Evolutionary conservation across 2,113 vertebrate genomes (phyloP), one percentile per base, ranked within the genome.

Genomic region (Syngnathus typhle): DNA sequence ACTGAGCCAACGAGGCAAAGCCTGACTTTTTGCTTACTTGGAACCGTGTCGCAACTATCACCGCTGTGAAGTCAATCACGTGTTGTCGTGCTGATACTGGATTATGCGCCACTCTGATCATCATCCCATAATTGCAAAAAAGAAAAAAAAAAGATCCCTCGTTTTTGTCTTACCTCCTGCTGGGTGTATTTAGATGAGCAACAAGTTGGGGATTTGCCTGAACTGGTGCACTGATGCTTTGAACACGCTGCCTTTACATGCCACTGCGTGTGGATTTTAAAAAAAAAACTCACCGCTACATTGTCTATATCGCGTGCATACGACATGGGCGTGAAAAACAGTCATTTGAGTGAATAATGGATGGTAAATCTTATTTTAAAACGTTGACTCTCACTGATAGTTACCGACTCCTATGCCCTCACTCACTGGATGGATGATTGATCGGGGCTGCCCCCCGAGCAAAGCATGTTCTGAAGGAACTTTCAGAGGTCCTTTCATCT

Each of bases 21-120:
- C 38, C 59, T n/a, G 37, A 60, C 18, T n/a, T 66, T 37, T 32
- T 68, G 41, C 21, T 62, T 64, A 3, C 60, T 23, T 10, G 55
- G 37, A 64, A 66, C 56, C 23, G 61, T 76, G 74, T 70, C 9
- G 39, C 16, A 44, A 74, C 36, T 7, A 21, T 19, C 19, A 58
- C 23, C 68, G 60, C 46, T 32, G 21, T 4, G 44, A 69, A 32
- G 19, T 2, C 15, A 59, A 68, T 41, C 13, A 60, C 52, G 13
- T 44, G 4, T 44, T 7, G 36, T 21, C 2, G 11, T 41, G 27
- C 15, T 68, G 61, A 41, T 60, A 38, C 15, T 70, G 61, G 69
- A 62, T 69, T 19, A 65, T 58, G 47, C 21, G 36, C 66, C 16
- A 52, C 15, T 41, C 27, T 60, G 37, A n/a, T 60, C 37, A 39